Evolutionary conservation across 2,888 invertebrate genomes (phyloP).

Genomic region (Cheilosia vernalis): DNA sequence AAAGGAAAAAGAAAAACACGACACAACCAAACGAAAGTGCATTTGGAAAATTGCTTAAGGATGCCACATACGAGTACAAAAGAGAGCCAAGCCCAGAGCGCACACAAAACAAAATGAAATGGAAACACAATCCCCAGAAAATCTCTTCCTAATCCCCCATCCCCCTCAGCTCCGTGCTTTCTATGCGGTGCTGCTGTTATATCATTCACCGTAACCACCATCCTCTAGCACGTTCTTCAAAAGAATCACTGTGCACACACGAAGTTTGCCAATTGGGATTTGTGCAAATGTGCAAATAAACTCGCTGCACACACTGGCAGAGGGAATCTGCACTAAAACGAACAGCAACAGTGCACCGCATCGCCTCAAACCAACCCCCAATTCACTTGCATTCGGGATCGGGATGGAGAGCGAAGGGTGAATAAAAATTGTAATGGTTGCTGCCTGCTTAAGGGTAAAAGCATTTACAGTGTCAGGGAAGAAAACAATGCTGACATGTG

Average conservation of each 20-base stretch:
- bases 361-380: constrained; percentile 10
- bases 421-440: constrained; percentile 37
- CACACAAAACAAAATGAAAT: constrained; percentile 55
- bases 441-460: constrained; percentile 56
- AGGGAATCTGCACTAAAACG: constrained; percentile 38
- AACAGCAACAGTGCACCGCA: constrained; percentile 38
- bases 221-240: constrained; percentile 47
- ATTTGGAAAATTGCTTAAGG: constrained; percentile 50
- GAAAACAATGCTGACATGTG: constrained; percentile 66
- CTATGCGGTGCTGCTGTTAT: constrained; percentile 1
- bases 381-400: not conserved
- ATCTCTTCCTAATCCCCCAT: constrained; percentile 19
- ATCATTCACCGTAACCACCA: constrained; percentile 17
- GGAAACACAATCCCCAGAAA: constrained; percentile 57
- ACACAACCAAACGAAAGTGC: constrained; percentile 32
- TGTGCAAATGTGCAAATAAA: constrained; percentile 73
- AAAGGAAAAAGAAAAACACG: constrained; percentile 4
- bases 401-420: not conserved
- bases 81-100: not conserved
- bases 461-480: constrained; percentile 56
- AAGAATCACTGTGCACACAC: constrained; percentile 66
- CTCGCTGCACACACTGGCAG: constrained; percentile 42
- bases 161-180: not conserved
- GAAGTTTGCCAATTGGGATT: constrained; percentile 70
- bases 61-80: not conserved